Evolutionary conservation across 2,888 invertebrate genomes (phyloP), one percentile per base, ranked within the genome.

Genomic region (Prosopocoilus inquinatus): DNA sequence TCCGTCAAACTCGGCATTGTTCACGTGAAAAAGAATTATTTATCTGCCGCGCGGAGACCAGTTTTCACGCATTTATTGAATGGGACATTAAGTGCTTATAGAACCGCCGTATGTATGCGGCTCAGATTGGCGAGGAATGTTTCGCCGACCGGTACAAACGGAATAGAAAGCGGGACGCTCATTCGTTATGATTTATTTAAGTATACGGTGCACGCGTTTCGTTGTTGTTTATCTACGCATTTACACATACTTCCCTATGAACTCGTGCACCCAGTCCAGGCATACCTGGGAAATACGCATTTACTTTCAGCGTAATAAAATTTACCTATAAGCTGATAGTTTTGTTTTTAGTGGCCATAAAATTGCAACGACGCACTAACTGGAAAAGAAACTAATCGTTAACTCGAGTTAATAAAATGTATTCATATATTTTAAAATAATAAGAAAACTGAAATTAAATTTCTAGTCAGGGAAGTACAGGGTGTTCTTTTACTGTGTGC

Each of bases 61-160:
- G 72, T 71, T 71, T 72, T 71, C 70, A 70, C 70, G 72, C 71
- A 74, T 74, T 72, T 73, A 72, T 69, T 73, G 73, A 74, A 74
- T 74, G 71, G 72, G 63, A 67, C 73, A 74, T 74, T 74, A 73
- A 71, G 64, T 64, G 63, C 60, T 62, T 64, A 61, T 62, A 64
- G 65, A 63, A 67, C 62, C 61, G 61, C 61, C 54, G 62, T 50
- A 39, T 47, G 46, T 57, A 47, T 49, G 43, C 49, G 34, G 51
- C 52, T 44, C 34, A 52, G 53, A 49, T 53, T 57, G 51, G 39
- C 46, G 51, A 50, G 47, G 55, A 55, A 58, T 57, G 55, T 50
- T 46, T 58, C 52, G 47, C 57, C 55, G 53, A 55, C 55, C 56
- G 57, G 41, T 41, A 45, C 53, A 52, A 51, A 54, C 49, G 53